Conservation (phyloP, 2,888 invertebrate genomes). For the Drosophila anceps region DNA sequence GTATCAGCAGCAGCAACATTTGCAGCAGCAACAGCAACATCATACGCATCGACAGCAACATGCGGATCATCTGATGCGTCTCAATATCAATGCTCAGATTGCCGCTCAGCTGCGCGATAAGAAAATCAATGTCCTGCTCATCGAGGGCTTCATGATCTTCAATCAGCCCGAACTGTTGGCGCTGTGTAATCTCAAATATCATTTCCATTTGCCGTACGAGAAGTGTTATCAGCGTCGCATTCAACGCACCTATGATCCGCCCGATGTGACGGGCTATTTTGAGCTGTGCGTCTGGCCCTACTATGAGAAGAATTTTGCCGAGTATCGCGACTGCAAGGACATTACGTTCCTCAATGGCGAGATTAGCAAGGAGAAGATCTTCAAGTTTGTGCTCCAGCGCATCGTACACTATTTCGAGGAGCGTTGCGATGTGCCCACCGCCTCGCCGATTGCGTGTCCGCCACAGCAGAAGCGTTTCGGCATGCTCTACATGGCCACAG, state of each 20-base stretch:
- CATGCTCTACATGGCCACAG: constrained; percentile 54
- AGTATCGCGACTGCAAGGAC: constrained; percentile 84
- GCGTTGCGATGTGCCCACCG: constrained; percentile 71
- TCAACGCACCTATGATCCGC: constrained; percentile 91
- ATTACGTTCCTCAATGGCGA: constrained; percentile 84
- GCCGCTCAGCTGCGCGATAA: constrained; percentile 76
- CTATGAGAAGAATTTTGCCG: constrained; percentile 88
- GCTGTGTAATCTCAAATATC: constrained; percentile 91
- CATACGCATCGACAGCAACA: constrained; percentile 50
- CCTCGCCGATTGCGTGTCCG: constrained; percentile 62
- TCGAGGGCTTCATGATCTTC: constrained; percentile 92
- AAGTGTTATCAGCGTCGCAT: constrained; percentile 89
- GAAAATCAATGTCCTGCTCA: constrained; percentile 87
- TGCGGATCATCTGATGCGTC: constrained; percentile 58
- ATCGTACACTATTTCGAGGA: constrained; percentile 82
- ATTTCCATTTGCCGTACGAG: constrained; percentile 89
- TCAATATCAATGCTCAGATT: constrained; percentile 70
- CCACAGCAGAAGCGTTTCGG: constrained; percentile 79
- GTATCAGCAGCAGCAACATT: constrained; percentile 43
- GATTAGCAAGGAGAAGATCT: constrained; percentile 82
- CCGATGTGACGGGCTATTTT: constrained; percentile 95
- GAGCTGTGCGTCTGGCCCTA: constrained; percentile 95
- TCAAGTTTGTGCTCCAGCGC: constrained; percentile 82
- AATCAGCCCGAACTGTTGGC: constrained; percentile 89
- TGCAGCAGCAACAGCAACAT: constrained; percentile 35